Percentiles rank a stretch among this genome's conserved stretches.
These are phyloP conservation scores for Perca flavescens DNA, from an alignment of 2,113 vertebrate genomes.

Conservation along the genomic window DNA sequence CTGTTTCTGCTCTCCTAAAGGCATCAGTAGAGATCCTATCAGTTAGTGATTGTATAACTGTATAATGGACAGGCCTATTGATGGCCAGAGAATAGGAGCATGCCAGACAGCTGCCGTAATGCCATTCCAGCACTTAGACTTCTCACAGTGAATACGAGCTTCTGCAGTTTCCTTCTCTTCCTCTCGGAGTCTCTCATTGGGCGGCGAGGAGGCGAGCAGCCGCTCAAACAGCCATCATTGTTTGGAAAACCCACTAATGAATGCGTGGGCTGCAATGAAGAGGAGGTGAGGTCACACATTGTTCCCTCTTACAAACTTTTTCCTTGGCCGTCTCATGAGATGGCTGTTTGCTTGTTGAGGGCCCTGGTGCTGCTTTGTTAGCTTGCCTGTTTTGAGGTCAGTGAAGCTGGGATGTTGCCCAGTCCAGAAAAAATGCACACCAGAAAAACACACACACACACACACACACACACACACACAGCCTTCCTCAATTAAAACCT, in stretches of 20 bases:
- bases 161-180: constrained; percentile 58
- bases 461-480: constrained; percentile 10
- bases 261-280: constrained; percentile 14
- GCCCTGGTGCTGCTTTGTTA: constrained; percentile 43
- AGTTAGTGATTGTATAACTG: background rate
- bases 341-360: constrained; percentile 36
- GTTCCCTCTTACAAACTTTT: constrained; percentile 60
- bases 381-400: constrained; percentile 43
- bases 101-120: constrained; percentile 53
- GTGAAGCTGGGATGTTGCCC: constrained; percentile 47
- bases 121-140: constrained; percentile 40
- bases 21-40: background rate
- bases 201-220: constrained; percentile 24
- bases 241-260: constrained; percentile 71
- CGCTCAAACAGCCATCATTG: constrained; percentile 70
- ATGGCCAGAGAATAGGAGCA: constrained; percentile 24
- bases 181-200: constrained; percentile 37
- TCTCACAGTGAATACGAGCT: constrained; percentile 15
- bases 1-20: background rate
- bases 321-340: constrained; percentile 40
- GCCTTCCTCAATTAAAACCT: background rate
- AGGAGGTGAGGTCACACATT: constrained; percentile 76
- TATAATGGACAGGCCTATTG: background rate
- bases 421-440: background rate
- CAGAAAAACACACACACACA: background rate